Conservation (phyloP, 1,140 invertebrate genomes). For the Megalonaias nervosa region DNA sequence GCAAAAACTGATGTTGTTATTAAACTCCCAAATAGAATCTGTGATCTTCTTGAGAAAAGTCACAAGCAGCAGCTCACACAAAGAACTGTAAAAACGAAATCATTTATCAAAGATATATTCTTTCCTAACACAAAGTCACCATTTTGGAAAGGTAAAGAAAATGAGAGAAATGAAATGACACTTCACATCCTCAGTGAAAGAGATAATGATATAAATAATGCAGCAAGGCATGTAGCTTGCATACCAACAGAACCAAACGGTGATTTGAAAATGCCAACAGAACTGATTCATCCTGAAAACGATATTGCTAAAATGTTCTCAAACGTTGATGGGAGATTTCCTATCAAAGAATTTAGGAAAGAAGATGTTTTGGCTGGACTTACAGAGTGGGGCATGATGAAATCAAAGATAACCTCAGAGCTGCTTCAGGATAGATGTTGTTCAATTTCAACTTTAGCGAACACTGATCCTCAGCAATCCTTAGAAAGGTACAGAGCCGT, state of each 20-base stretch:
- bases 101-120: constrained; percentile 16
- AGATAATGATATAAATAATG: constrained; percentile 14
- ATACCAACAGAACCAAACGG: constrained; percentile 12
- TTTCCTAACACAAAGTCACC: background rate
- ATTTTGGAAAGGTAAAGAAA: background rate
- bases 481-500: constrained; percentile 9
- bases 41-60: background rate
- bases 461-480: background rate
- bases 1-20: background rate
- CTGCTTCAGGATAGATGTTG: constrained; percentile 22
- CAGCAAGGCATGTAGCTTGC: background rate
- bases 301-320: background rate
- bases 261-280: constrained; percentile 1
- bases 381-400: constrained; percentile 34
- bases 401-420: constrained; percentile 21
- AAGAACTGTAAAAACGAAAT: constrained; percentile 3
- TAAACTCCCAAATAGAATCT: background rate
- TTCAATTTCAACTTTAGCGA: constrained; percentile 2
- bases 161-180: background rate
- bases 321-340: constrained; percentile 19
- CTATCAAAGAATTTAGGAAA: constrained; percentile 9
- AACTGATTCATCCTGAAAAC: constrained; percentile 13
- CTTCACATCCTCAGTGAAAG: background rate
- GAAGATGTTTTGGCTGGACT: constrained; percentile 11
- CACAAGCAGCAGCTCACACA: background rate